Evolutionary conservation across 2,797 vertebrate genomes (phyloP), one percentile per base, ranked within the genome.

Genomic region (Thunnus albacares): DNA sequence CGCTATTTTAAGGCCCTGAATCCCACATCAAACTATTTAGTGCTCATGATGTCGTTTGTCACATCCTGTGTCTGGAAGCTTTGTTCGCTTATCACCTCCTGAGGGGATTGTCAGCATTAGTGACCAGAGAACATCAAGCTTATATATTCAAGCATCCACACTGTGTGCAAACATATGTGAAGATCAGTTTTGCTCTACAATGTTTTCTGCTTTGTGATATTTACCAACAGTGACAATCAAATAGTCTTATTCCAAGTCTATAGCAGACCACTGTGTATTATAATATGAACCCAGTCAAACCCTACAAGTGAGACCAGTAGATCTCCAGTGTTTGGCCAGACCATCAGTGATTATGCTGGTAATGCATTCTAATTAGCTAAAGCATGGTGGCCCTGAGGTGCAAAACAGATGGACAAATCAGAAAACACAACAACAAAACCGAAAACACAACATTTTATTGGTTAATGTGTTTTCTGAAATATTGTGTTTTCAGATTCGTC

Each of bases 21-120:
- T 87, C 67, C 73, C 57, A 69, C 65, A 66, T 71, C 75, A 86
- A 89, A 86, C 76, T 33, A 80, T 83, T 84, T 81, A 71, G 75
- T 56, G 81, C 72, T 58, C 77, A 66, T 88, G 65, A 86, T 68
- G 63, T 65, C 5, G 59, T 73, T 87, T 74, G 63, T 90, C 82
- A 71, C 65, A 57, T 77, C 63, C 60, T 59, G 61, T n/a, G 47
- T 56, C 26, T 30, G 45, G 57, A 79, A 64, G 80, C 70, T 4
- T 56, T 80, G 51, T 69, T 69, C 55, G 38, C 75, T 87, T 79
- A 76, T 76, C 77, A 35, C 86, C 70, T 78, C 51, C 64, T 28
- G 22, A 67, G 13, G 45, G 66, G 67, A 77, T 71, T 85, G 77
- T 76, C 70, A 66, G 71, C 5, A 2, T 65, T n/a, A 26, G 26